These are phyloP conservation scores for Pterocles burchelli DNA, from an alignment of 2,113 vertebrate genomes.

Conservation along the genomic window DNA sequence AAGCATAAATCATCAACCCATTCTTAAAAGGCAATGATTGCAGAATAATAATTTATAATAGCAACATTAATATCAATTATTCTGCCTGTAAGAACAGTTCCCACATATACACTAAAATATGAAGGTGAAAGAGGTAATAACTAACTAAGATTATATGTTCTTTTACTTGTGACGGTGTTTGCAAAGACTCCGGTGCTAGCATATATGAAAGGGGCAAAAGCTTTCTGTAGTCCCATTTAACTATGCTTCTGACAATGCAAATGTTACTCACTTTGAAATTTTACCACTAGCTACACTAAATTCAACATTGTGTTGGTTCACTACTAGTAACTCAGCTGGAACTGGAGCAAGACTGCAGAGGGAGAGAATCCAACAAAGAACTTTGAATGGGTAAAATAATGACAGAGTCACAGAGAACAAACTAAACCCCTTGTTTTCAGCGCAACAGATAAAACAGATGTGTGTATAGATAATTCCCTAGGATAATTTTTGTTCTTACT, in stretches of 20 bases:
- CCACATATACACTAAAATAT: neutral
- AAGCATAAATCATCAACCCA: slow-evolving; percentile 23
- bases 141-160: neutral
- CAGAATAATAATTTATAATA: slow-evolving; percentile 47
- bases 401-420: neutral
- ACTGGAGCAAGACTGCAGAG: neutral
- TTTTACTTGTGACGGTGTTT: neutral
- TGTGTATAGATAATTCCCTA: neutral
- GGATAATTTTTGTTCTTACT: neutral
- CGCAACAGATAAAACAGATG: neutral
- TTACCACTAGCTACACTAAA: neutral
- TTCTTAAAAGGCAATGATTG: slow-evolving; percentile 38
- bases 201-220: neutral
- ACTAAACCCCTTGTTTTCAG: neutral
- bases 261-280: neutral
- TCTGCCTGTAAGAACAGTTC: neutral
- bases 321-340: neutral
- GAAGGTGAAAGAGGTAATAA: neutral
- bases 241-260: neutral
- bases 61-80: slow-evolving; percentile 47
- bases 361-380: neutral
- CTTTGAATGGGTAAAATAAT: neutral
- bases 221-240: neutral
- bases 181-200: neutral
- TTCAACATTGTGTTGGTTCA: neutral